phyloP scores from a whole-genome alignment of 1,140 invertebrate species.

The Polypedilum vanderplanki region DNA sequence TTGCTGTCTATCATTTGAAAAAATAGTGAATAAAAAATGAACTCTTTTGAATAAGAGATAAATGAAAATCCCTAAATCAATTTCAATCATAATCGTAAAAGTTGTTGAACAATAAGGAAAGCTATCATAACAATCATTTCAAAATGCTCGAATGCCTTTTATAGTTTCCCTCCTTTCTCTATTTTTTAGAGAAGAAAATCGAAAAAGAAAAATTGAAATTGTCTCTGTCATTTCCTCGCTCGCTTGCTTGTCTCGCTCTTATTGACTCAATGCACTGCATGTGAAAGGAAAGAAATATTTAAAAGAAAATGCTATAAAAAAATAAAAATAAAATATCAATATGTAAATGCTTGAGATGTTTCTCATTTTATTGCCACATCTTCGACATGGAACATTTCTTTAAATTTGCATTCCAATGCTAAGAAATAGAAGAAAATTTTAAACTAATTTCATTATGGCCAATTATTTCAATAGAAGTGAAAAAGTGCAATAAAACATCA shows the following conservation, averaged over 20 bases:
- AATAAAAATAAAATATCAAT: constrained; percentile 27
- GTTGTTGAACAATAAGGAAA: constrained; percentile 4
- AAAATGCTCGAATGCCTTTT: constrained; percentile 15
- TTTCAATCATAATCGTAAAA: neutral
- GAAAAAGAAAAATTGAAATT: neutral
- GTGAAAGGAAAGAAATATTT: constrained; percentile 1
- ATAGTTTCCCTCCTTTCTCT: neutral
- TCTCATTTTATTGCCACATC: constrained; percentile 20
- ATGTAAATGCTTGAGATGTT: constrained; percentile 25
- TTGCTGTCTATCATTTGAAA: neutral
- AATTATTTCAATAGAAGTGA: constrained; percentile 4
- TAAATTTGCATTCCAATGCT: neutral
- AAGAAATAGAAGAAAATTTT: constrained; percentile 12
- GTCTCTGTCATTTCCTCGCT: constrained; percentile 16
- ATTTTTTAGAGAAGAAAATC: too few species aligned
- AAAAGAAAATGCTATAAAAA: constrained; percentile 6
- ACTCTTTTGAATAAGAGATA: too few species aligned
- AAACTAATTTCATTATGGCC: constrained; percentile 18
- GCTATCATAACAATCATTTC: constrained; percentile 13
- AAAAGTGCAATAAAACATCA: constrained; percentile 26
- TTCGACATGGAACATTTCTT: neutral
- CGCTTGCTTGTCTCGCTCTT: neutral
- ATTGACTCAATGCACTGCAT: neutral
- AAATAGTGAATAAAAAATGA: too few species aligned
- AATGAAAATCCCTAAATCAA: neutral